These are phyloP conservation scores for Mustela erminea DNA, from an alignment of 2,797 vertebrate genomes.

Conservation along the genomic window DNA sequence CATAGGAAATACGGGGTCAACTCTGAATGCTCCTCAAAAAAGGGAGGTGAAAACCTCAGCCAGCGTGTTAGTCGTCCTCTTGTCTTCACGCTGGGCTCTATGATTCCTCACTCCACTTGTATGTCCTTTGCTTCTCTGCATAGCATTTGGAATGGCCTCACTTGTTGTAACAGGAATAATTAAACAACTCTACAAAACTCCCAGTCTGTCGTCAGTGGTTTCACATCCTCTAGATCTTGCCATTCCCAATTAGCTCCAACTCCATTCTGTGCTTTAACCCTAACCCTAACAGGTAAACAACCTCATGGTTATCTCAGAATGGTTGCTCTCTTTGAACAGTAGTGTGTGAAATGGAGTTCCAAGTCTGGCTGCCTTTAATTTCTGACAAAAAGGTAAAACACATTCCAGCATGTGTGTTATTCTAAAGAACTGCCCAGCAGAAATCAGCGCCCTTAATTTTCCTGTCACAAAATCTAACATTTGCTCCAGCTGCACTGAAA, in stretches of 20 bases:
- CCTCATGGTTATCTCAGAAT: conserved; percentile 11
- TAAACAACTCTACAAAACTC: conserved; percentile 35
- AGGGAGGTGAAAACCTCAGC: background rate
- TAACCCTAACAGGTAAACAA: background rate
- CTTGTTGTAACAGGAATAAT: conserved; percentile 20
- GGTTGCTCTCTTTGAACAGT: background rate
- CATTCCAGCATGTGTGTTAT: background rate
- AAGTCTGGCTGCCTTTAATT: background rate
- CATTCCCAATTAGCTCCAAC: background rate
- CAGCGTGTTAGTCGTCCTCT: background rate
- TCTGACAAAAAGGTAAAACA: conserved; percentile 15
- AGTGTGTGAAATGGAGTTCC: background rate
- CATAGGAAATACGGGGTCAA: background rate
- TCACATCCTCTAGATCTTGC: background rate
- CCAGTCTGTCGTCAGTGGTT: background rate
- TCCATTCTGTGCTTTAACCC: background rate
- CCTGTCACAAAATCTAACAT: conserved; percentile 43
- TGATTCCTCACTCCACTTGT: background rate
- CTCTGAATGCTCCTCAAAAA: conserved; percentile 21
- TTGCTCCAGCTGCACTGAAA: background rate
- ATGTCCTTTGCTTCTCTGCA: conserved; percentile 23
- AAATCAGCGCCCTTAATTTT: conserved; percentile 20
- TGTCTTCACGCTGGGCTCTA: background rate
- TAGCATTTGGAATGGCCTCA: conserved; percentile 26
- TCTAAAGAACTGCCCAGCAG: background rate